Evolutionary conservation across 2,888 invertebrate species (phyloP).

Genomic region (Pandemis cinnamomeana): DNA sequence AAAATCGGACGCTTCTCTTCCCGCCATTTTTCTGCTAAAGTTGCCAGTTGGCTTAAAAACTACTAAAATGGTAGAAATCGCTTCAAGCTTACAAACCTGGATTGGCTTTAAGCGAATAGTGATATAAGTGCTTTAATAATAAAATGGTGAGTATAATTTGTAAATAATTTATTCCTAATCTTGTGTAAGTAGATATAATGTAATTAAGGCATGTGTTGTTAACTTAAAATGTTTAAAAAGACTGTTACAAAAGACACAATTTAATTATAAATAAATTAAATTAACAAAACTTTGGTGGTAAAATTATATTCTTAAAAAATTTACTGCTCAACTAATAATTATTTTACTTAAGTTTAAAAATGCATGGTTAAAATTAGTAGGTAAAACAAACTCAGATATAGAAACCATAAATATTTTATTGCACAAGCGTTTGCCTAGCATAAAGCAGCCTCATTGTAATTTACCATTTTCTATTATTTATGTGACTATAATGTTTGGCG

Average conservation of each 20-base stretch:
- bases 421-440: not conserved
- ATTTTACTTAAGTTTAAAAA: not conserved
- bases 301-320: not conserved
- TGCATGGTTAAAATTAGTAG: not conserved
- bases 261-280: not conserved
- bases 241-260: not conserved
- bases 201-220: not conserved
- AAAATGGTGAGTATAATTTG: slow-evolving; percentile 35
- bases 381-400: not conserved
- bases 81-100: slow-evolving; percentile 33
- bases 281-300: slow-evolving; percentile 5
- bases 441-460: not conserved
- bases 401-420: not conserved
- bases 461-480: not conserved
- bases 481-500: too few species aligned
- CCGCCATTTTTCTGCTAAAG: slow-evolving; percentile 14
- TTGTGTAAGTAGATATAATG: not conserved
- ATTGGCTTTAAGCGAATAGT: slow-evolving; percentile 27
- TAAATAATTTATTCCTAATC: slow-evolving; percentile 18
- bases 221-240: not conserved
- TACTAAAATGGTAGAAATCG: slow-evolving; percentile 40
- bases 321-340: not conserved
- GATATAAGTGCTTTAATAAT: slow-evolving; percentile 33
- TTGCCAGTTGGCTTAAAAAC: slow-evolving; percentile 27
- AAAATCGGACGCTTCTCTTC: slow-evolving; percentile 11